Base-by-base conservation (phyloP, 2,113 vertebrate species). In the Corydoras sp. region DNA sequence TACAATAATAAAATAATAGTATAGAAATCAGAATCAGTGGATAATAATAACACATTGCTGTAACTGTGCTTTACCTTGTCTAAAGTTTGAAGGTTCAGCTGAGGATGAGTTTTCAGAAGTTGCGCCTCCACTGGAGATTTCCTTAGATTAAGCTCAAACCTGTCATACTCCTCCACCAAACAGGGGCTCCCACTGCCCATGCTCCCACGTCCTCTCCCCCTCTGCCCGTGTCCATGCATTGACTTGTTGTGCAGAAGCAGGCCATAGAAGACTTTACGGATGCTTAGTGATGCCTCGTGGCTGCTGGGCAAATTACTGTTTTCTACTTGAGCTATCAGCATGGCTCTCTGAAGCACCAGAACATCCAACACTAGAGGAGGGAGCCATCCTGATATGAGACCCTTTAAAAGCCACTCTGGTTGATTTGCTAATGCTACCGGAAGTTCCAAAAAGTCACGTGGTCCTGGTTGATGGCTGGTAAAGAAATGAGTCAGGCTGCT, bases 291-390 rank as follows among this genome's bases (percentile, higher is more conserved):
- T 1, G 84, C 11, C 9, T 72, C 65, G 18, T 99, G 91, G 53
- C 93, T 93, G 43, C 90, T 95, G 13, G 88, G 70, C 12, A 80
- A 84, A 77, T 84, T 89, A 81, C 89, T 89, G 79, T 96, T 92
- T 82, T 99, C 97, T 70, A 99, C 96, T 73, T 99, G 97, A 0
- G 87, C 84, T 0, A 86, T 83, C 8, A 99, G 91, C 72, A 98
- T 77, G n/a, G 86, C 90, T 62, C 90, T 89, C 49, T 61, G 88
- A 48, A 93, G 88, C 1, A 94, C 76, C 65, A 94, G 70, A 35
- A 85, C 91, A 75, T 97, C 88, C 11, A 92, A 81, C 72, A 91
- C 18, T 51, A 93, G 80, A 0, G 94, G 90, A 30, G 91, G 69
- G 2, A 99, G 80, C 65, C 83, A 75, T 8, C 90, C 94, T 69